Evolutionary conservation across 2,113 vertebrate species (phyloP), one percentile per base, ranked within the genome.

Genomic region (Oceanodroma tethys): DNA sequence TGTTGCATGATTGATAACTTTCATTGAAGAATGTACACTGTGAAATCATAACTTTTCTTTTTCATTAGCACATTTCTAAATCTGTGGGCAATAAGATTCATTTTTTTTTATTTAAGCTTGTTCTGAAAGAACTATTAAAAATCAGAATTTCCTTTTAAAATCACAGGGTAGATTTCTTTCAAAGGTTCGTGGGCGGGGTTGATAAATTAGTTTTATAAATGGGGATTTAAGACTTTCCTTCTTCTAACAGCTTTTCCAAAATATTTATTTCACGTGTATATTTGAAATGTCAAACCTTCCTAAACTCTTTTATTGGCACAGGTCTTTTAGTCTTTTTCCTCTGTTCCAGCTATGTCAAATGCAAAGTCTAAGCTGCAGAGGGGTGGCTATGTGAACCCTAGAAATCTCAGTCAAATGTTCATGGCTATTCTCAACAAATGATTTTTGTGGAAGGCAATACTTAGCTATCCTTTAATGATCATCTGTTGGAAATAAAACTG

Each of bases 121-220:
- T 95, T 91, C 93, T 94, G 66, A 94, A 96, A 95, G 25, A 91
- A 92, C 85, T 92, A 94, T 96, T 96, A 97, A 96, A 95, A 96
- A 95, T 91, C 62, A 75, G n/a, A 85, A 42, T 90, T 97, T 94
- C 67, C 87, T 94, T 96, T 94, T 53, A 65, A 96, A 93, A 80
- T 47, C 62, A 91, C 53, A 70, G 62, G 83, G 58, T 82, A 95
- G 58, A 80, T 80, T 90, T 96, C 48, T 96, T 96, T 93, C 71
- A 86, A 32, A 88, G n/a, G 48, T 91, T 93, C 0, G 1, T 1
- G 53, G 36, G n/a, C 0, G 5, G 48, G 43, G 25, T 34, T 75
- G 58, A 52, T 50, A 38, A 89, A 38, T 71, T 34, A 32, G 6
- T 58, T 90, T 89, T 86, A 40, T 80, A 79, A 90, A 73, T 25